Base-by-base conservation (phyloP, 2,797 vertebrate species). In the Phoxinus dragarum region DNA sequence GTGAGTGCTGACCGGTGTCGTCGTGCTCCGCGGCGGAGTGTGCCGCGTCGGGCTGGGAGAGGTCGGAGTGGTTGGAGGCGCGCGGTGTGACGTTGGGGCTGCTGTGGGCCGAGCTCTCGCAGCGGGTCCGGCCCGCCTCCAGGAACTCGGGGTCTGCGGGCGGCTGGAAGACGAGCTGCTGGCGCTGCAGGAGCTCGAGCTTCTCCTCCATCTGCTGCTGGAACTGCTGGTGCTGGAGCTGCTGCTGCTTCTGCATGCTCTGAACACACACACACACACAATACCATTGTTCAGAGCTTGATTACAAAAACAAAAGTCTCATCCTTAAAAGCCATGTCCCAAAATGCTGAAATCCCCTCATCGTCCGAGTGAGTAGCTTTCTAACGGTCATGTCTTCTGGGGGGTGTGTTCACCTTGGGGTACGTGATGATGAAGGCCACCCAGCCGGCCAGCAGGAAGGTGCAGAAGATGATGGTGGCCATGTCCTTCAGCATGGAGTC, bases 401-500 rank as follows among this genome's bases (percentile, higher is more conserved):
- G 12, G 14, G 40, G 23, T 4, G 5, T 34, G 16, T n/a, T 93
- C 93, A 97, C 98, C 96, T 99, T 96, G 7, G 98, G 98, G 86
- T 99, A 99, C 19, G 96, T 97, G 91, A 99, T 98, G 90, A 99
- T 95, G 91, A 99, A 99, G 81, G 98, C 98, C 86, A 99, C 93
- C 98, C 98, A 99, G 90, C 98, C 98, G 11, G 98, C 96, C 84
- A 99, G 93, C 31, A 99, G 96, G 91, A 99, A 98, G 0, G 97
- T 99, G 88, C 97, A 97, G 90, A 99, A 97, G 91, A 99, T 97
- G 91, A 99, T 96, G 0, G 97, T 99, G 92, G 98, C 98, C 94
- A 99, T 96, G 92, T 99, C 98, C 92, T 99, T 99, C 82, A 99
- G 93, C 94, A 99, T 95, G 40, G 97, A 97, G 93, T 99, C 98